Evolutionary conservation across 2,113 vertebrate species (phyloP), one percentile per base, ranked within the genome.

Genomic region (Spea multiplicata): DNA sequence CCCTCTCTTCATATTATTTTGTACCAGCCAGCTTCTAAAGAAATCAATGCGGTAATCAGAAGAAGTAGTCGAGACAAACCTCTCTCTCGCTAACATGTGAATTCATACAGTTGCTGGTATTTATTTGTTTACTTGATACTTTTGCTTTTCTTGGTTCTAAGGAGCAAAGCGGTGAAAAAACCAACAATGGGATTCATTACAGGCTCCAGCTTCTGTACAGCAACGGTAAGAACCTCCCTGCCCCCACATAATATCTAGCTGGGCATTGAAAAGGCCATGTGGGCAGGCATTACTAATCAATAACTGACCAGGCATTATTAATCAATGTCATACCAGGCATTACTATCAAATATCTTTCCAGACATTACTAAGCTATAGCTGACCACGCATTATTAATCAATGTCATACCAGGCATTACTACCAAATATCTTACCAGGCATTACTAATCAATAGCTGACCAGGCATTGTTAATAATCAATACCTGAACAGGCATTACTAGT

Each of bases 141-240:
- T 52, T 61, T 13, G 6, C 12, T 10, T 45, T 64, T 53, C 68
- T 50, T 5, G 47, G 14, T 65, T 49, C 48, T 1, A 65, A 93
- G 91, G 91, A 93, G 68, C 91, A 91, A 45, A 88, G 93, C 0
- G 92, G 94, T 0, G 96, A 97, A 82, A 98, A 96, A 84, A 97
- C 96, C 50, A 98, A 98, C 91, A 98, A 97, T 0, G 96, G 96
- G 1, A 96, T 98, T 84, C 96, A 98, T 83, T 98, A 97, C 88
- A 90, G 95, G 66, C 90, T 98, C 16, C 94, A 97, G 83, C 92
- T 98, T 17, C 95, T 97, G 48, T 97, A 97, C 88, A 97, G 96
- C 84, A 98, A 96, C 1, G 96, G 96, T 97, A 86, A 91, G 94
- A 73, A 7, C 6, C 5, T 4, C 66, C 14, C 10, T 52, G 46